phyloP scores from a whole-genome alignment of 2,888 invertebrate species.

The Frankliniella fusca region DNA sequence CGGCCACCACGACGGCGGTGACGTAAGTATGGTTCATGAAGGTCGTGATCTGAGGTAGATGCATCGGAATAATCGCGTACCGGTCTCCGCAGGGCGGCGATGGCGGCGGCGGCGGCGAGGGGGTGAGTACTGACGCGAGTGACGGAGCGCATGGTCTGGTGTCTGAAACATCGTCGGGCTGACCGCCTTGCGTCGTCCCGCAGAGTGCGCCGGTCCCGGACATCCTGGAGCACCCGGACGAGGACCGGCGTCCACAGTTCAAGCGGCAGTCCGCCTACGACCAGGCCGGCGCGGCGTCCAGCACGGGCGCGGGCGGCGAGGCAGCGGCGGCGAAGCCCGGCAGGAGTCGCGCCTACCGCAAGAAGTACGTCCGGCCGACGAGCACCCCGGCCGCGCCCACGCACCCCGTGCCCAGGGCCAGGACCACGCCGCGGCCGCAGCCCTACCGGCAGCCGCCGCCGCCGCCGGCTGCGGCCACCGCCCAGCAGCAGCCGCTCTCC shows the following conservation, averaged over 20 bases:
- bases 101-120: conserved; percentile 42
- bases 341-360: background rate
- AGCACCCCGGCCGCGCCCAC: conserved; percentile 40
- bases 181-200: background rate
- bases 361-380: conserved; percentile 38
- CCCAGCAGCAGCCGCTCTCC: conserved; percentile 22
- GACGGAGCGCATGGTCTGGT: conserved; percentile 30
- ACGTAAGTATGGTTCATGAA: conserved; percentile 33
- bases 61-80: background rate
- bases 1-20: conserved; percentile 40
- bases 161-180: background rate
- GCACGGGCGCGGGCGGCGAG: background rate
- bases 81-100: conserved; percentile 15
- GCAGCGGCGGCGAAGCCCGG: background rate
- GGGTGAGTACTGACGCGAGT: conserved; percentile 39
- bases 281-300: conserved; percentile 7
- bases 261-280: conserved; percentile 4
- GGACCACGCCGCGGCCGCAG: conserved; percentile 39
- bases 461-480: conserved; percentile 44
- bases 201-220: conserved; percentile 12
- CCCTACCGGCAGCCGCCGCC: background rate
- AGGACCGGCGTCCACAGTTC: background rate
- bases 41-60: conserved; percentile 30
- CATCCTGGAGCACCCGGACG: background rate
- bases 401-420: conserved; percentile 45